Percentiles rank a stretch among this genome's conserved stretches.
Evolutionary conservation across 2,113 vertebrate species (phyloP).

Genomic region (Castor canadensis): DNA sequence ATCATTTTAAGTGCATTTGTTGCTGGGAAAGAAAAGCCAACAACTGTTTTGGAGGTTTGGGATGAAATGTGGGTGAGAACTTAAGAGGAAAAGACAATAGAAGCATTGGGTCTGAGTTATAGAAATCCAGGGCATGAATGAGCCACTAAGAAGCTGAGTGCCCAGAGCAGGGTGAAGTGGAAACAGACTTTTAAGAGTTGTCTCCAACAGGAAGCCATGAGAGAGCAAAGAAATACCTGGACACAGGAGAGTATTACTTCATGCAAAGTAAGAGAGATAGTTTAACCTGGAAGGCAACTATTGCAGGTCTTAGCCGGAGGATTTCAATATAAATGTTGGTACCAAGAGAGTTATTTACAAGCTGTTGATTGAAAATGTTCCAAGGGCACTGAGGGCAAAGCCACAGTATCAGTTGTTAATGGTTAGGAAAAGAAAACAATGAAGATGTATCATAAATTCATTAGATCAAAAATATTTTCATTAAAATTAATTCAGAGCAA

Average conservation of each 20-base stretch:
- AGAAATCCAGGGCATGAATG: not conserved
- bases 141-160: not conserved
- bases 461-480: not conserved
- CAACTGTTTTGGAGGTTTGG: not conserved
- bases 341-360: not conserved
- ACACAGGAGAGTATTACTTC: not conserved
- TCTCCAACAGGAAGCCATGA: not conserved
- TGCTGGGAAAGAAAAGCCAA: not conserved
- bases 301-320: not conserved
- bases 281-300: not conserved
- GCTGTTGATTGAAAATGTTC: not conserved
- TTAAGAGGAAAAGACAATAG: not conserved
- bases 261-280: not conserved
- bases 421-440: not conserved
- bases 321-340: not conserved
- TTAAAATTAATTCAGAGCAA: not conserved
- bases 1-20: not conserved
- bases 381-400: not conserved
- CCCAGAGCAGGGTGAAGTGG: not conserved
- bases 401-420: not conserved
- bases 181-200: not conserved
- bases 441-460: not conserved
- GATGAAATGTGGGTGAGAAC: not conserved
- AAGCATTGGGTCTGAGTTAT: no score
- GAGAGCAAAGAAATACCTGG: not conserved